Conservation (phyloP, 2,113 vertebrate genomes). For the Pseudonaja textilis region DNA sequence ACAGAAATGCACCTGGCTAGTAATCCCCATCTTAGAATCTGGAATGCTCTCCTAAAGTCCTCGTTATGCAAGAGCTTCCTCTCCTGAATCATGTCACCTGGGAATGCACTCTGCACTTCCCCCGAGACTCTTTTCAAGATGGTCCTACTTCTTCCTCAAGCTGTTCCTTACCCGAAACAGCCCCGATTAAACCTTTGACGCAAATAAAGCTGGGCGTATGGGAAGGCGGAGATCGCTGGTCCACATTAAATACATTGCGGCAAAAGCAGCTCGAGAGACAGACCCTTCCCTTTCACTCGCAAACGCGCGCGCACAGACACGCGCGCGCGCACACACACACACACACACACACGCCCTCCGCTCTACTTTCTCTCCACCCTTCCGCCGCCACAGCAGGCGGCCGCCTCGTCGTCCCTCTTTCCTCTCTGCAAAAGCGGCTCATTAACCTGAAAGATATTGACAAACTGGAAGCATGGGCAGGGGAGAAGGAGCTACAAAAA, state of each 20-base stretch:
- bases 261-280: not conserved
- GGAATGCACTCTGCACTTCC: not conserved
- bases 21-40: not conserved
- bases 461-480: slow-evolving; percentile 18
- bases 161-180: not conserved
- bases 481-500: slow-evolving; percentile 1
- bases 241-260: not conserved
- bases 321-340: too few species aligned
- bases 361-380: not conserved
- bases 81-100: too few species aligned
- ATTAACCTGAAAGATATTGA: slow-evolving; percentile 16
- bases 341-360: too few species aligned
- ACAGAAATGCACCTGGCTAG: too few species aligned
- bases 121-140: too few species aligned
- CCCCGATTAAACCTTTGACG: not conserved
- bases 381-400: not conserved
- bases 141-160: not conserved
- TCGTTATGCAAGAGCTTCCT: not conserved
- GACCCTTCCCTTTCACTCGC: not conserved
- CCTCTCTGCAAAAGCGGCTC: slow-evolving; percentile 1
- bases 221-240: too few species aligned
- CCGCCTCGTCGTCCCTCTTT: not conserved
- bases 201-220: not conserved
- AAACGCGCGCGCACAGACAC: not conserved
- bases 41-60: not conserved